Percentiles rank a stretch among this genome's conserved stretches.
phyloP scores from a whole-genome alignment of 37 sponge, comb jelly and placozoan species.

The Crambe crambe region DNA sequence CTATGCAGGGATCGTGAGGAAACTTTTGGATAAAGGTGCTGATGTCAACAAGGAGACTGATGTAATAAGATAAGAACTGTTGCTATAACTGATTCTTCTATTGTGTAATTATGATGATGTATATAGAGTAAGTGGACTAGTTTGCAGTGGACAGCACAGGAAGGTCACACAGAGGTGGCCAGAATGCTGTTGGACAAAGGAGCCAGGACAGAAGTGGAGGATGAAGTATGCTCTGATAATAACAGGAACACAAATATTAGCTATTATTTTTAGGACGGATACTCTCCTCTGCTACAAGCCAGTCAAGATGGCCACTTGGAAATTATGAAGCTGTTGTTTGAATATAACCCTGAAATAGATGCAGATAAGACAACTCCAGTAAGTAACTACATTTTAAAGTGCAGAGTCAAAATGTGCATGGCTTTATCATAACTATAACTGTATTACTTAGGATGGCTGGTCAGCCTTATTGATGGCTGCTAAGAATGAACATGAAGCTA shows the following conservation, averaged over 20 bases:
- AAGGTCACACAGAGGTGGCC: background rate
- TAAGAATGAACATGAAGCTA: constrained; percentile 6
- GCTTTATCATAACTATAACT: no score
- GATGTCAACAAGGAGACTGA: background rate
- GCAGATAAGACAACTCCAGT: background rate
- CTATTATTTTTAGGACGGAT: background rate
- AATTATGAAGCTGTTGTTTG: background rate
- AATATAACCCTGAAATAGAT: background rate
- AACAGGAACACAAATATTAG: background rate
- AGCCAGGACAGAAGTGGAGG: background rate
- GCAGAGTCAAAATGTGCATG: no score
- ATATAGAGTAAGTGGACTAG: background rate
- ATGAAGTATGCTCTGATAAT: background rate
- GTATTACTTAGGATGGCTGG: background rate
- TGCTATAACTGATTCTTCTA: no score
- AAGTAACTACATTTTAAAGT: background rate
- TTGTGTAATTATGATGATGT: background rate
- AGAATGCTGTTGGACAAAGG: background rate
- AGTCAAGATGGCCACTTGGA: constrained; percentile 2
- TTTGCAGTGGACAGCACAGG: constrained; percentile 1
- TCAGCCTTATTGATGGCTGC: background rate
- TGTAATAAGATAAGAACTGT: background rate
- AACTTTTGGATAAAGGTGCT: constrained; percentile 4
- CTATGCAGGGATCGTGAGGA: background rate
- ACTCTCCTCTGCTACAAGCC: constrained; percentile 11